Evolutionary conservation across 1,140 invertebrate genomes (phyloP).

Genomic region (Theocolax elegans): DNA sequence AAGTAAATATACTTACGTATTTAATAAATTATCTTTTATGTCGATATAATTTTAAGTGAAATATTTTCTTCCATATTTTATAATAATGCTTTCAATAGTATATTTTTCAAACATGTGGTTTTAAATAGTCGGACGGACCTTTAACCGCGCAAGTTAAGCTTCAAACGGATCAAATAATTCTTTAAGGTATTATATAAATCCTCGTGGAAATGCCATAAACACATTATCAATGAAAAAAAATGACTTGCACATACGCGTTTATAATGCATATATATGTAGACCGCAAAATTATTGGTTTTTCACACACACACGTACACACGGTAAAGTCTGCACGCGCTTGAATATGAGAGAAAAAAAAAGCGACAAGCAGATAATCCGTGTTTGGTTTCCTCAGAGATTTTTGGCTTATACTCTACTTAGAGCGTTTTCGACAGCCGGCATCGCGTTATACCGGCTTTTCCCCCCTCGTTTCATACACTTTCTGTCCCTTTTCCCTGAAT

Average conservation of each 20-base stretch:
- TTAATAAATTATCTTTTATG: no score
- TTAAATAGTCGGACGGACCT: no score
- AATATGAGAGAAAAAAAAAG: background rate
- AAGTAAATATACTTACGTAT: no score
- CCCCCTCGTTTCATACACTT: background rate
- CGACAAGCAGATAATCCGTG: background rate
- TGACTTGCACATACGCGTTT: background rate
- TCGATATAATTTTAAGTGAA: no score
- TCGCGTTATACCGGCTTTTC: background rate
- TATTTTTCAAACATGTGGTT: no score
- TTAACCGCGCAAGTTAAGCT: no score
- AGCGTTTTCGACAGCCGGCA: background rate
- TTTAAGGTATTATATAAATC: no score
- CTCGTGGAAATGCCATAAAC: no score
- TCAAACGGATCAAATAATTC: no score
- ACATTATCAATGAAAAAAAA: no score
- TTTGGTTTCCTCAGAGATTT: background rate
- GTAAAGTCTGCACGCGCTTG: background rate
- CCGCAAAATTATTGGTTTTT: background rate
- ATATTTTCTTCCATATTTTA: no score
- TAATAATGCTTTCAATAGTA: no score
- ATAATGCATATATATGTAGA: background rate
- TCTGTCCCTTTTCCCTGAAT: background rate
- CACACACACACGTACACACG: background rate
- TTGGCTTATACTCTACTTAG: background rate